These are phyloP conservation scores for Lutraria lutraria DNA, from an alignment of 2,888 invertebrate genomes.

Conservation along the genomic window DNA sequence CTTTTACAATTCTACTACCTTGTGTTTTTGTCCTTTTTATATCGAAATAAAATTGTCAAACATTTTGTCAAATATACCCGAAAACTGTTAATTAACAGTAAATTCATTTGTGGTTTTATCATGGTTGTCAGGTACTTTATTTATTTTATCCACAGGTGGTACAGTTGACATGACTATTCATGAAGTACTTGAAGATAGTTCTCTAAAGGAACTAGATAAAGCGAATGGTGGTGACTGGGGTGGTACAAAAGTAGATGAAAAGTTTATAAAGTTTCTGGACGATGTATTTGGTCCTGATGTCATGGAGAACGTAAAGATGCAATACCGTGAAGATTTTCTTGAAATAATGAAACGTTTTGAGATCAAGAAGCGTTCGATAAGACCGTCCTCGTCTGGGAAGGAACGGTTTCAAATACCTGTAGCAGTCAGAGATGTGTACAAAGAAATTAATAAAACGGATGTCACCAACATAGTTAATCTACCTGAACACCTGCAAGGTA, in stretches of 20 bases:
- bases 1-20: too few relatives aligned
- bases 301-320: constrained; percentile 49
- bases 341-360: constrained; percentile 52
- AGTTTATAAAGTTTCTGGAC: constrained; percentile 39
- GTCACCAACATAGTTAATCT: not conserved
- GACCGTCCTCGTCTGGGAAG: constrained; percentile 21
- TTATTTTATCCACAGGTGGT: constrained; percentile 45
- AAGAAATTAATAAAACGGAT: constrained; percentile 32
- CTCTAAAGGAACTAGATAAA: constrained; percentile 52
- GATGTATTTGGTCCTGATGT: constrained; percentile 57
- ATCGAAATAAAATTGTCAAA: too few relatives aligned
- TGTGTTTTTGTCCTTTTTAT: too few relatives aligned
- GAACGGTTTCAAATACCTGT: constrained; percentile 48
- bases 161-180: constrained; percentile 70
- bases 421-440: constrained; percentile 36
- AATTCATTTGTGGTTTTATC: too few relatives aligned
- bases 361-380: constrained; percentile 55
- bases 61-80: too few relatives aligned
- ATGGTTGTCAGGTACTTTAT: too few relatives aligned
- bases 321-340: constrained; percentile 52
- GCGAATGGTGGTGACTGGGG: constrained; percentile 66
- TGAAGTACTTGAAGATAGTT: constrained; percentile 46
- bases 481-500: constrained; percentile 32
- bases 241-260: constrained; percentile 52
- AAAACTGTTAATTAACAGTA: too few relatives aligned